These are phyloP conservation scores for Escarpia spicata DNA, from an alignment of 2,888 invertebrate species.

Conservation along the genomic window DNA sequence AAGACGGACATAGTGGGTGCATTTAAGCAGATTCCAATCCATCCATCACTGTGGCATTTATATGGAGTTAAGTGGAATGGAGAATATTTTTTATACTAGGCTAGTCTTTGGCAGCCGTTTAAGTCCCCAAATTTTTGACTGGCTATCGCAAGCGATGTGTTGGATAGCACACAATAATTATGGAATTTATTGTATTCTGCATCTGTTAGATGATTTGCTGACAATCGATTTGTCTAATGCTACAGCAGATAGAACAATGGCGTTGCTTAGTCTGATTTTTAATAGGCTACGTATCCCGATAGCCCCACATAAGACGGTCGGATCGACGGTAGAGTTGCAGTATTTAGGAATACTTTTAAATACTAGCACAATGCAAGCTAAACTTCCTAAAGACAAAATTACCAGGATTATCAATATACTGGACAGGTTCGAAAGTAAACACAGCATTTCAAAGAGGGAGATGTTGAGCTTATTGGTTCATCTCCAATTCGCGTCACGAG, in stretches of 20 bases:
- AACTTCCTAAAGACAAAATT: background rate
- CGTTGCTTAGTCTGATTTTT: background rate
- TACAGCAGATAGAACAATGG: background rate
- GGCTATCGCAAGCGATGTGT: background rate
- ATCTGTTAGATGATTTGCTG: background rate
- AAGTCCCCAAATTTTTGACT: background rate
- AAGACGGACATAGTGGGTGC: background rate
- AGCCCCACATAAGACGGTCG: background rate
- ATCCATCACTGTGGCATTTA: background rate
- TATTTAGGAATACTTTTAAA: background rate
- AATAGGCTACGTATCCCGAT: background rate
- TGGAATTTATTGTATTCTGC: too few relatives aligned
- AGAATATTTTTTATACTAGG: background rate
- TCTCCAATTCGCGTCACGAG: background rate
- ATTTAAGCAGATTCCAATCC: background rate
- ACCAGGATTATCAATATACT: background rate
- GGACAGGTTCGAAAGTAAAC: background rate
- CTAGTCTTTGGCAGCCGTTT: background rate
- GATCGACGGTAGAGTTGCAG: background rate
- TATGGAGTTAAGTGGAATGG: constrained; percentile 1
- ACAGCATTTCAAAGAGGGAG: background rate
- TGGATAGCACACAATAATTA: background rate
- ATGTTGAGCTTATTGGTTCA: background rate
- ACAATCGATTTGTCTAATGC: background rate
- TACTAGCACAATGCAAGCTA: background rate